Evolutionary conservation across 2,113 vertebrate genomes (phyloP).

Genomic region (Esox niger): DNA sequence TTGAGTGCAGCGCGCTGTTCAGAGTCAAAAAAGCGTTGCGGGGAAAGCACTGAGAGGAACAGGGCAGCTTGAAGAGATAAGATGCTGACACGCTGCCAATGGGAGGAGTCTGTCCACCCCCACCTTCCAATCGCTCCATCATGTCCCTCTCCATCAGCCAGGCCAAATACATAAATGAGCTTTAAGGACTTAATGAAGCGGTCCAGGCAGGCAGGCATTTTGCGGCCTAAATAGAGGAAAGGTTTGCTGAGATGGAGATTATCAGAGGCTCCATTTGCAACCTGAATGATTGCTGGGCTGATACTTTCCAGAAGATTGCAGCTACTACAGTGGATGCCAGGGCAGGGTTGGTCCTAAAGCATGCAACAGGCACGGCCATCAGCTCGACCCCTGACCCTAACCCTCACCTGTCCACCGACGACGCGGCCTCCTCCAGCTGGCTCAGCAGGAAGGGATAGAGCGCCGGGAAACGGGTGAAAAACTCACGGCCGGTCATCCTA

Average conservation of each 20-base stretch:
- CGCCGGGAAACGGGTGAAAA: constrained; percentile 91
- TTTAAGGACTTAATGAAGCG: constrained; percentile 38
- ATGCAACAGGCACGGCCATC: not conserved
- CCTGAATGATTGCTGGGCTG: too few species aligned
- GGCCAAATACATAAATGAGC: constrained; percentile 28
- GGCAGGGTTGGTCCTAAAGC: not conserved
- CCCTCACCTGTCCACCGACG: constrained; percentile 83
- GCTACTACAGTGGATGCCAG: too few species aligned
- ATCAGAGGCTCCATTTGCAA: too few species aligned
- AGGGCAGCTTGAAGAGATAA: constrained; percentile 23
- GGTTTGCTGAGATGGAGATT: not conserved
- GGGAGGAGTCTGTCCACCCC: constrained; percentile 21
- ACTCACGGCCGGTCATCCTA: constrained; percentile 95
- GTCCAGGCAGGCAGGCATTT: too few species aligned
- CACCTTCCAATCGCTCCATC: constrained; percentile 14
- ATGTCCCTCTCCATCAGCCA: constrained; percentile 28
- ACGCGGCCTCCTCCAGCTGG: constrained; percentile 83
- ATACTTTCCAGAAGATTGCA: too few species aligned
- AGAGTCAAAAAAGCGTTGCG: constrained; percentile 50
- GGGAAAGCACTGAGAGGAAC: too few species aligned
- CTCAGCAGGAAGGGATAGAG: constrained; percentile 92
- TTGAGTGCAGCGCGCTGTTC: constrained; percentile 39
- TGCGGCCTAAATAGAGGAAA: constrained; percentile 10
- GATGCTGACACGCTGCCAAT: constrained; percentile 43
- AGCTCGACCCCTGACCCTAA: not conserved